Evolutionary conservation across 1,140 invertebrate genomes (phyloP).

Genomic region (Geopemphigus sp.): DNA sequence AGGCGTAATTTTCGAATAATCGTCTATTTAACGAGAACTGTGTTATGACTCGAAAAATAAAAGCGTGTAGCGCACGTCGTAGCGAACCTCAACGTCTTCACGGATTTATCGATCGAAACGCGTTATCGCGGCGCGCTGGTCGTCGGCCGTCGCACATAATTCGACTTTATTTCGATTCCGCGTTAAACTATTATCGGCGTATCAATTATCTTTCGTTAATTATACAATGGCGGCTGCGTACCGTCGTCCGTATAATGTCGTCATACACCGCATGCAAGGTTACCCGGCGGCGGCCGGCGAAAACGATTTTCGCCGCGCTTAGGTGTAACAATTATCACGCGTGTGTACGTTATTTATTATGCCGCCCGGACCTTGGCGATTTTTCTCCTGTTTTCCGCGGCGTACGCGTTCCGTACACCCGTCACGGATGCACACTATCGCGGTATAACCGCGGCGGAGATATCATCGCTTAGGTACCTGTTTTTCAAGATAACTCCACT

Average conservation of each 20-base stretch:
- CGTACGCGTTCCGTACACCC: not conserved
- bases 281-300: not conserved
- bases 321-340: not conserved
- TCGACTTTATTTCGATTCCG: too few relatives aligned
- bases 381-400: not conserved
- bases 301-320: not conserved
- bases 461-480: not conserved
- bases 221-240: too few relatives aligned
- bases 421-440: too few relatives aligned
- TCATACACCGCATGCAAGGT: too few relatives aligned
- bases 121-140: too few relatives aligned
- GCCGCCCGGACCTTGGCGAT: not conserved
- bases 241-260: too few relatives aligned
- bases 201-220: too few relatives aligned
- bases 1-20: not conserved
- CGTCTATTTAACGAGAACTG: not conserved
- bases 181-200: too few relatives aligned
- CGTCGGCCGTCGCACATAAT: too few relatives aligned
- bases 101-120: too few relatives aligned
- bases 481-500: slow-evolving; percentile 11
- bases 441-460: not conserved
- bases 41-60: not conserved
- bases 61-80: too few relatives aligned
- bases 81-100: too few relatives aligned
- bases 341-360: not conserved